Evolutionary conservation across 2,888 invertebrate species (phyloP).

Genomic region (Epicampocera succincta): DNA sequence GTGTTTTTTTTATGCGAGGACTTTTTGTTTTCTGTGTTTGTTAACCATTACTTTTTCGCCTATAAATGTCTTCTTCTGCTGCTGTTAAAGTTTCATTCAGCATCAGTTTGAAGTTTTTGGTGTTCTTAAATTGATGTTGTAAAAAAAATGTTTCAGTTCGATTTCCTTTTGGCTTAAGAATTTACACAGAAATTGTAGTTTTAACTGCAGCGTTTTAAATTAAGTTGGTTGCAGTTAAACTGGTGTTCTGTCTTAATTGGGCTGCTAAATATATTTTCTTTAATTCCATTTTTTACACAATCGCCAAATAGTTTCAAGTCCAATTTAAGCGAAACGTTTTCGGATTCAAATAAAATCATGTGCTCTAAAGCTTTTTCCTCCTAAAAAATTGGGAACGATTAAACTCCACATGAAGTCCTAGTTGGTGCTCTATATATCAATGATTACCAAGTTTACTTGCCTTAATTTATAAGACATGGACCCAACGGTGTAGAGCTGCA

Average conservation of each 20-base stretch:
- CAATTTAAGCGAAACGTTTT: no score
- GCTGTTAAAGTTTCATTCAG: conserved; percentile 41
- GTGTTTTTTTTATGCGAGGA: conserved; percentile 24
- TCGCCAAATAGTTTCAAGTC: no score
- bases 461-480: no score
- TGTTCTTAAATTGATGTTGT: conserved; percentile 38
- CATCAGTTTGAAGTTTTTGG: conserved; percentile 22
- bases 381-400: no score
- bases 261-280: neutral
- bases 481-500: no score
- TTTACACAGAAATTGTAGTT: conserved; percentile 23
- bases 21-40: conserved; percentile 3
- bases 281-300: neutral
- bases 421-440: no score
- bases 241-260: conserved; percentile 38
- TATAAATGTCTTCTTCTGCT: conserved; percentile 23
- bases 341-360: no score
- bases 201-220: conserved; percentile 43
- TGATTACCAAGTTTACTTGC: no score
- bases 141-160: conserved; percentile 22
- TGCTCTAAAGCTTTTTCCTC: no score
- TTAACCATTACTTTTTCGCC: conserved; percentile 27
- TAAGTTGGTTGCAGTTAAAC: conserved; percentile 27
- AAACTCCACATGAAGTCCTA: no score
- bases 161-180: conserved; percentile 11